Evolutionary conservation across 2,797 vertebrate species (phyloP).

Genomic region (Schizothorax lantsangensis): DNA sequence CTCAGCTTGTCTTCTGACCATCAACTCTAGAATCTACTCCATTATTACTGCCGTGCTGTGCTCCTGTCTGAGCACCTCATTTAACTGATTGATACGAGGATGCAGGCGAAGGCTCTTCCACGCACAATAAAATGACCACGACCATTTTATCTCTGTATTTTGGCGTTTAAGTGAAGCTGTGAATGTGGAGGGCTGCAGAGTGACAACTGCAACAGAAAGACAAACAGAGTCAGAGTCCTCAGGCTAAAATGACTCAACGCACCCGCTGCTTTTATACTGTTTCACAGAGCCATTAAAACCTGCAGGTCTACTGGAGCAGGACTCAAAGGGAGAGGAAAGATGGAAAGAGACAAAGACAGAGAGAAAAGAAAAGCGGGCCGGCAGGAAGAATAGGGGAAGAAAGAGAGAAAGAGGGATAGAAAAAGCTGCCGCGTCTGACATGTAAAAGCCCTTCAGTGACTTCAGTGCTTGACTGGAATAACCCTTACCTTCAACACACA

Average conservation of each 20-base stretch:
- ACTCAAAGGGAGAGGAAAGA: slow-evolving; percentile 42
- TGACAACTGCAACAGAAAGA: slow-evolving; percentile 41
- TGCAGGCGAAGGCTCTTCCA: slow-evolving; percentile 13
- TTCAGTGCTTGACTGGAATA: slow-evolving; percentile 54
- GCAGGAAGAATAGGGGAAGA: slow-evolving; percentile 29
- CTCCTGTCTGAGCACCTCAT: slow-evolving; percentile 28
- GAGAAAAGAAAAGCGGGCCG: slow-evolving; percentile 5
- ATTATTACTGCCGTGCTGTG: slow-evolving; percentile 1
- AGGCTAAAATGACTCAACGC: slow-evolving; percentile 44
- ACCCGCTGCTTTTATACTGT: slow-evolving; percentile 44
- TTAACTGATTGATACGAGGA: slow-evolving; percentile 36
- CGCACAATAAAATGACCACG: slow-evolving; percentile 13
- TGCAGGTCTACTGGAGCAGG: slow-evolving; percentile 43
- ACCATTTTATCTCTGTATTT: slow-evolving; percentile 34
- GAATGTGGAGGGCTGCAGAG: slow-evolving; percentile 35
- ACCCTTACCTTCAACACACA: slow-evolving; percentile 55
- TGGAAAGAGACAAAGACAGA: slow-evolving; percentile 43
- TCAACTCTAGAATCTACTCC: slow-evolving; percentile 23
- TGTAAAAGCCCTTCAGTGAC: slow-evolving; percentile 67
- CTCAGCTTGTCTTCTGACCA: slow-evolving; percentile 20
- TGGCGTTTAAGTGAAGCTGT: slow-evolving; percentile 13
- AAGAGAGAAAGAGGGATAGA: not conserved
- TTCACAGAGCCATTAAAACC: slow-evolving; percentile 52
- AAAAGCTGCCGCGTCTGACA: slow-evolving; percentile 62
- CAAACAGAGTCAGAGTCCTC: slow-evolving; percentile 38